Conservation (phyloP, 2,797 vertebrate species). For the Crax fasciolata region DNA sequence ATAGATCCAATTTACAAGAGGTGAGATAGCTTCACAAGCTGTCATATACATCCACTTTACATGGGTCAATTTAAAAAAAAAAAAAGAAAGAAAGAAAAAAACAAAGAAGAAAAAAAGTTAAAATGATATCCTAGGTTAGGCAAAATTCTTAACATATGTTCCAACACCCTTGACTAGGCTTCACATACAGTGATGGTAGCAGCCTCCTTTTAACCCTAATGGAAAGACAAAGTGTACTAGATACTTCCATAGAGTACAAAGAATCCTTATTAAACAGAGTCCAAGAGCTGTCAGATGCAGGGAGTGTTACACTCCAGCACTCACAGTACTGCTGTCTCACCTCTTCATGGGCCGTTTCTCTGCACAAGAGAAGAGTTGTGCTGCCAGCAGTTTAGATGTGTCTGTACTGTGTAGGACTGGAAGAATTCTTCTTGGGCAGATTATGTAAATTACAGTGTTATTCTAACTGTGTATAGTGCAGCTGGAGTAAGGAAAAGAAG, state of each 20-base stretch:
- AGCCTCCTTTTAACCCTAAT: neutral
- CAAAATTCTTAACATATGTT: neutral
- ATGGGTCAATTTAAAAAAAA: neutral
- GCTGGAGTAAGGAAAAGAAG: neutral
- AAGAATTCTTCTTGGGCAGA: neutral
- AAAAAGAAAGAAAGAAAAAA: neutral
- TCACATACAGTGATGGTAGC: neutral
- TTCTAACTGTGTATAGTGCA: neutral
- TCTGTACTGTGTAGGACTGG: neutral
- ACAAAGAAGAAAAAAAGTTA: neutral
- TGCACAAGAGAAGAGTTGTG: neutral
- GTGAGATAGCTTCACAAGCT: neutral
- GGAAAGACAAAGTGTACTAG: neutral
- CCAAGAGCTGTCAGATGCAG: neutral
- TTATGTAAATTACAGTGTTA: neutral
- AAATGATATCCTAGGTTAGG: neutral
- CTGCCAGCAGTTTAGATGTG: neutral
- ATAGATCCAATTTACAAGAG: neutral
- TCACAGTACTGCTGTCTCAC: neutral
- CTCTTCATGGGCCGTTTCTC: neutral
- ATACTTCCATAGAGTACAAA: neutral
- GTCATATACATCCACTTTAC: neutral
- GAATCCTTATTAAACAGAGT: neutral
- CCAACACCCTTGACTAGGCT: neutral
- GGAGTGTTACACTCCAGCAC: neutral